A percentile compares a stretch with the other conserved stretches of the same genome.
These are phyloP conservation scores for Donacobius atricapilla DNA, from an alignment of 2,113 vertebrate species.

Conservation along the genomic window DNA sequence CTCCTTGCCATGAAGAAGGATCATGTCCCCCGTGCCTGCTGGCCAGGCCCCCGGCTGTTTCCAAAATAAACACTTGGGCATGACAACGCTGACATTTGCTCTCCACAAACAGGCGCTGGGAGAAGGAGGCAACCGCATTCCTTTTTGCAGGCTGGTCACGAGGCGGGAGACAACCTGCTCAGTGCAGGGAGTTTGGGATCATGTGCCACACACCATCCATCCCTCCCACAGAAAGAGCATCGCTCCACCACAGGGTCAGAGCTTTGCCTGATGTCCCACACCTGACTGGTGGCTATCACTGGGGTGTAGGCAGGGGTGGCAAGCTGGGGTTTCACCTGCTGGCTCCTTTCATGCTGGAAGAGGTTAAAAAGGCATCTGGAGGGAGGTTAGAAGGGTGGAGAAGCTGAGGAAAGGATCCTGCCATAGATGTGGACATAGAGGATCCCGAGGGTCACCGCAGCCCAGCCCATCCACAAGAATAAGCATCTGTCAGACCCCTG, in stretches of 20 bases:
- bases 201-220: background rate
- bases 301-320: background rate
- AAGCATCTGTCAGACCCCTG: fast-evolving
- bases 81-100: conserved; percentile 13
- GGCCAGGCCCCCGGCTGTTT: background rate
- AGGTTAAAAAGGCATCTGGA: background rate
- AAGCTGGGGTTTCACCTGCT: background rate
- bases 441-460: background rate
- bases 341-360: background rate
- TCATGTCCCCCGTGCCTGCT: background rate
- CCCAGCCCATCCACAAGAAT: background rate
- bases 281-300: fast-evolving
- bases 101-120: background rate
- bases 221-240: background rate
- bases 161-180: background rate
- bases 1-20: background rate
- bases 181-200: fast-evolving
- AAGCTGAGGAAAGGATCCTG: background rate
- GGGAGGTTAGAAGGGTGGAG: background rate
- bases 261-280: fast-evolving
- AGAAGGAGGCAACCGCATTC: background rate
- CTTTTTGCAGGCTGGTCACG: background rate
- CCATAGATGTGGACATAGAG: fast-evolving
- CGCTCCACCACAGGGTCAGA: background rate
- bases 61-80: conserved; percentile 24